Evolutionary conservation across 2,888 invertebrate species (phyloP), one percentile per base, ranked within the genome.

Genomic region (Anarsia innoxiella): DNA sequence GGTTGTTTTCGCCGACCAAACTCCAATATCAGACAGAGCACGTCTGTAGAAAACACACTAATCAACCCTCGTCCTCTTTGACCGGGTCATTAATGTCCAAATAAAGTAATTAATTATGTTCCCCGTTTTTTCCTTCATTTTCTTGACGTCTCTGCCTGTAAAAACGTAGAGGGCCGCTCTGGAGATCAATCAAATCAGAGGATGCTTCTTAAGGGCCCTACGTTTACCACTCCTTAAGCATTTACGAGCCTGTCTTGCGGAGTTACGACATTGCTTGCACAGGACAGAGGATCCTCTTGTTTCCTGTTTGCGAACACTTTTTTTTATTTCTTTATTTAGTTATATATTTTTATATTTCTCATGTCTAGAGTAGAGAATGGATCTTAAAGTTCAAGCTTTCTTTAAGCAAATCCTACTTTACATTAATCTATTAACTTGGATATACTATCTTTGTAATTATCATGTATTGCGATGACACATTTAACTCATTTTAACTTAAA

Each of bases 61-160:
- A 76, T 75, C 69, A 73, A 76, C 78, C 76, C 71, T 72, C 73
- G 66, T 74, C 62, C 68, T 58, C 66, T 68, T 71, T 70, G 74
- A 71, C 68, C 63, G 59, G 68, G 72, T 76, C 82, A 76, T 82
- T 82, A 82, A 82, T 82, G 80, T 82, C 80, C 73, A 76, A 82
- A 83, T 80, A 76, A 80, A 77, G 80, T 78, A 82, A 83, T 84
- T 83, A 79, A 80, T 82, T 79, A 77, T 69, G 72, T 71, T 74
- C 57, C 62, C 53, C 56, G 66, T 70, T 76, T 77, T 72, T 79
- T 75, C 65, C 67, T 72, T 72, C 64, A 69, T 77, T 79, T 74
- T 71, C 69, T 60, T 71, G 71, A 71, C 72, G 71, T 58, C 52
- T 35, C 37, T 59, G 58, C 60, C 61, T 66, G 75, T 74, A 79